phyloP scores from a whole-genome alignment of 2,797 vertebrate genomes.

The Phyllotis vaccarum region DNA sequence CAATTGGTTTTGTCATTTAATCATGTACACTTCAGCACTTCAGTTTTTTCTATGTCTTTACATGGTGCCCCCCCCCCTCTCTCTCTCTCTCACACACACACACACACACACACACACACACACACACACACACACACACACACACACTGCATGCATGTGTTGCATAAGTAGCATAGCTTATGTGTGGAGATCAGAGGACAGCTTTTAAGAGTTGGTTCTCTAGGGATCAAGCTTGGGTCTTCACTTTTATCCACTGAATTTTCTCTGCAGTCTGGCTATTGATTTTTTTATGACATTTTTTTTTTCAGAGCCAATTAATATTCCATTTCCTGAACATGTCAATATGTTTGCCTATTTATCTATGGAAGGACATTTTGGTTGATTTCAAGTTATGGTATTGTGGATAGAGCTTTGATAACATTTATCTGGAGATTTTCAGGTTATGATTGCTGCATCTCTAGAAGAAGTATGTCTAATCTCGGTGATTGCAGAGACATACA shows the following conservation, averaged over 20 bases:
- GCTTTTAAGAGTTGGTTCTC: background rate
- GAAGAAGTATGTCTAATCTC: background rate
- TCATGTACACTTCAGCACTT: background rate
- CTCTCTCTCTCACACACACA: too few species aligned
- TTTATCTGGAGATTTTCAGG: background rate
- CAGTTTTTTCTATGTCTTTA: background rate
- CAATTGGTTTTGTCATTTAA: background rate
- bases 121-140: too few species aligned
- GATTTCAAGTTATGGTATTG: background rate
- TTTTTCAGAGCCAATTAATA: background rate
- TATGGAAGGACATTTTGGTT: background rate
- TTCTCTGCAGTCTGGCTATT: background rate
- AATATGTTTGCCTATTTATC: background rate
- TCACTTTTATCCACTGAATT: background rate
- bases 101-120: too few species aligned
- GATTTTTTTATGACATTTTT: background rate
- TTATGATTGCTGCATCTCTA: background rate
- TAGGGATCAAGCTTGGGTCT: background rate
- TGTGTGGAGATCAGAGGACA: background rate
- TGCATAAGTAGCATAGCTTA: background rate
- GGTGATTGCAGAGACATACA: background rate
- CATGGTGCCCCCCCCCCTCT: background rate
- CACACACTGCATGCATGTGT: background rate
- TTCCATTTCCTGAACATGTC: background rate
- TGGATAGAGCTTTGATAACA: background rate